These are phyloP conservation scores for Centruroides vittatus DNA, from an alignment of 1,140 invertebrate genomes.

Conservation along the genomic window DNA sequence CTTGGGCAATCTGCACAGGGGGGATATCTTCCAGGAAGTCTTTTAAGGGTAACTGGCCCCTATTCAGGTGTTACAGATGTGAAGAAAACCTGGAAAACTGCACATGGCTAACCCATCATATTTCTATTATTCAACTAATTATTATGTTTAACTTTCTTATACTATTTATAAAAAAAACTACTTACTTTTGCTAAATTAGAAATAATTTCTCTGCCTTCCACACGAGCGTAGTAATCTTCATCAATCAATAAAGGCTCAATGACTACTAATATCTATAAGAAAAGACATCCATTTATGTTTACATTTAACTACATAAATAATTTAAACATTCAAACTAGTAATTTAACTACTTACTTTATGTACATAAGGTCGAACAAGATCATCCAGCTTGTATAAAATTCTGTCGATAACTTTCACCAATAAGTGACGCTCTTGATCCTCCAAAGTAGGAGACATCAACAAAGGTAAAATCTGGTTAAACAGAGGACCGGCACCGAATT, in stretches of 20 bases:
- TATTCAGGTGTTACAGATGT: no score
- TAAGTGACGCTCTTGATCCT: slow-evolving; percentile 98
- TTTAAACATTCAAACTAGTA: neutral
- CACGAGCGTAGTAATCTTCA: slow-evolving; percentile 99
- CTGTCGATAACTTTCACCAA: slow-evolving; percentile 99
- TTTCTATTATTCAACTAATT: no score
- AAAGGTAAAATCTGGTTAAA: slow-evolving; percentile 98
- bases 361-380: slow-evolving; percentile 95
- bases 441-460: slow-evolving; percentile 96
- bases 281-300: neutral
- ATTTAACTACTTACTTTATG: slow-evolving; percentile 57
- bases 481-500: slow-evolving; percentile 94
- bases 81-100: no score
- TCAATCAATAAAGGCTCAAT: slow-evolving; percentile 98
- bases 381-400: slow-evolving; percentile 96
- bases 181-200: slow-evolving; percentile 87
- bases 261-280: slow-evolving; percentile 75
- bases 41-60: no score
- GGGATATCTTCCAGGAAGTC: no score
- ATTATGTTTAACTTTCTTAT: no score
- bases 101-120: no score
- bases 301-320: neutral
- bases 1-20: no score
- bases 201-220: slow-evolving; percentile 98
- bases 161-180: neutral